Conservation (phyloP, 2,113 vertebrate species). For the Proterorhinus semilunaris region DNA sequence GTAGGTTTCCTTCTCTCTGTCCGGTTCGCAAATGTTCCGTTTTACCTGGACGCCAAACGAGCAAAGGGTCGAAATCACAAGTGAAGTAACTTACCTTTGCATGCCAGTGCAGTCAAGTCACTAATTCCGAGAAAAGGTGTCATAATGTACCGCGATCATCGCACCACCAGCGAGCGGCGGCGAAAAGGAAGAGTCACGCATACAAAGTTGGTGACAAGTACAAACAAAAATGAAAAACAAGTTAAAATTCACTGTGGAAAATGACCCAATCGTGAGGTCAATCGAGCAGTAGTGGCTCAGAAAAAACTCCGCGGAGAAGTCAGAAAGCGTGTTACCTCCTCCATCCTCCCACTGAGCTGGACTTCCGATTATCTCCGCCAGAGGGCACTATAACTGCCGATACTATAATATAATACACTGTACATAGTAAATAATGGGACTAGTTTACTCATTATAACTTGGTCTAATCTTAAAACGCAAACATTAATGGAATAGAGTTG, state of each 20-base stretch:
- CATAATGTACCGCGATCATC: conserved; percentile 27
- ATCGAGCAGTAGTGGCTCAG: neutral
- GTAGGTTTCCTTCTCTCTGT: neutral
- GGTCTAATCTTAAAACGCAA: too few relatives aligned
- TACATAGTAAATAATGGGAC: too few relatives aligned
- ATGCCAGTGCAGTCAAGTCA: conserved; percentile 18
- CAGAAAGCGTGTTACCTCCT: neutral
- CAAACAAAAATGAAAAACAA: neutral
- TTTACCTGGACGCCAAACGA: neutral
- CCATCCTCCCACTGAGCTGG: neutral
- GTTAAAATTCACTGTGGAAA: neutral
- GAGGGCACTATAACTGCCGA: conserved; percentile 25
- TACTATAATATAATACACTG: too few relatives aligned
- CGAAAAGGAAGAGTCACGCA: conserved; percentile 40
- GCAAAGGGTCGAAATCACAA: neutral
- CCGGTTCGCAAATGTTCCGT: neutral
- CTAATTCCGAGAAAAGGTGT: conserved; percentile 34
- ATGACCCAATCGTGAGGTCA: neutral
- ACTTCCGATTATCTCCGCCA: neutral
- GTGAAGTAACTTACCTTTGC: conserved; percentile 52
- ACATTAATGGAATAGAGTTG: too few relatives aligned
- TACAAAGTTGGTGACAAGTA: neutral
- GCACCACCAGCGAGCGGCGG: conserved; percentile 2
- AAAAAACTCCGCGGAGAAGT: neutral
- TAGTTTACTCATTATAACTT: too few relatives aligned